Conservation (phyloP, 2,113 vertebrate species). For the Puma concolor region DNA sequence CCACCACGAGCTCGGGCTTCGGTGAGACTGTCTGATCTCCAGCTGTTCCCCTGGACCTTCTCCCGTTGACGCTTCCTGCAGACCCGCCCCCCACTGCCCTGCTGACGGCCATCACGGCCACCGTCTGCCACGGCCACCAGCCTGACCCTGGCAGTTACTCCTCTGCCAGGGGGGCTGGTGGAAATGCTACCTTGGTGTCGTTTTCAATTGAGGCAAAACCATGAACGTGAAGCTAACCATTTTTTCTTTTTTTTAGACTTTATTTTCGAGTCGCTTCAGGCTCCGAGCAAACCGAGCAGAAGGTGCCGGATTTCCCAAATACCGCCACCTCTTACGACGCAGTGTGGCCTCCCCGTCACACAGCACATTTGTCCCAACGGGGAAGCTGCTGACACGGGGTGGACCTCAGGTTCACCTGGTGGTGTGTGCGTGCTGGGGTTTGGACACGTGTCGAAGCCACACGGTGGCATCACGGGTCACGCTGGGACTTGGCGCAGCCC, state of each 20-base stretch:
- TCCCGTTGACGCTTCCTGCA: fast-evolving
- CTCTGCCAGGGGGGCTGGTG: neutral
- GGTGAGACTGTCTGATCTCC: fast-evolving
- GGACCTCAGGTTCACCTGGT: neutral
- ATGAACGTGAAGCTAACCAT: neutral
- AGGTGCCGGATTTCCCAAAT: neutral
- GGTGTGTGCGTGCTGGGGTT: neutral
- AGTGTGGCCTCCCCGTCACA: neutral
- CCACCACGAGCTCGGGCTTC: neutral
- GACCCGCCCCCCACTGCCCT: neutral
- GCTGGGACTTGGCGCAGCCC: no score
- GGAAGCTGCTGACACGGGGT: neutral
- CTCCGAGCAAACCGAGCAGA: neutral
- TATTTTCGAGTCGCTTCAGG: neutral
- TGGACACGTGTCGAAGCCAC: neutral
- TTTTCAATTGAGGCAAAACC: neutral
- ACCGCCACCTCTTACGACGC: fast-evolving
- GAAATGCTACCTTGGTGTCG: neutral
- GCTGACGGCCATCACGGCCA: fast-evolving
- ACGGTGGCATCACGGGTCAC: neutral
- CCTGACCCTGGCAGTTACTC: no score
- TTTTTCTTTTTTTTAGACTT: neutral
- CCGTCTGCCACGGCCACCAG: fast-evolving
- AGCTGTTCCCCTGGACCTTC: neutral
- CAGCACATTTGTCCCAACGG: neutral